Base-by-base conservation (phyloP, 2,113 vertebrate species). In the Isichthys henryi region DNA sequence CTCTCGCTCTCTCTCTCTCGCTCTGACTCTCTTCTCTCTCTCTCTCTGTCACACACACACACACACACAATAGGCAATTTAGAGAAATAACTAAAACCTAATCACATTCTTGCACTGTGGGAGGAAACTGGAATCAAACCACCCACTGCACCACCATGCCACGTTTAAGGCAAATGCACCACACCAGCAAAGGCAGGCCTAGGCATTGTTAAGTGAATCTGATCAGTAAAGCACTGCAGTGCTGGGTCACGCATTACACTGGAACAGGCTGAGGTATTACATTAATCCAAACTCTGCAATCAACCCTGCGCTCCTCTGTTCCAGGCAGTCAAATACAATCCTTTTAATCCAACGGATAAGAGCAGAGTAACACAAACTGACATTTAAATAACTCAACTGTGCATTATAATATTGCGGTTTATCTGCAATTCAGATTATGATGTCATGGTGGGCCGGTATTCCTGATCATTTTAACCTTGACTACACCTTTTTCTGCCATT, bases 401-500 rank as follows among this genome's bases (percentile, higher is more conserved):
- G 82, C 82, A 84, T 84, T 84, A 46, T n/a, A 84, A 84, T 84
- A 84, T 84, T 84, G 19, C 19, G n/a, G 21, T 84, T 48, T 10
- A 84, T 84, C 45, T 21, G 19, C 45, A 46, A 48, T 48, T 45
- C 82, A n/a, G 82, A 84, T 84, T 48, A 84, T 46, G 39, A 48
- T 84, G 82, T 48, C 45, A 84, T 11, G 48, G 9, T 43, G 43
- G 82, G 2, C 82, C 1, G 45, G 82, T 19, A 45, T 48, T 39
- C 43, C 82, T 84, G 82, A n/a, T 48, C 35, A 45, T 23, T 84
- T 43, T 48, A 84, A 80, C 74, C 35, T 39, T 80, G 21, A 23
- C 39, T 21, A 17, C 19, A 23, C 21, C 17, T 4, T n/a, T 84
- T 48, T 48, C 39, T 45, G 45, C 43, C 45, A 27, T 48, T n/a